Conservation (phyloP, 2,113 vertebrate species). For the Rostratula benghalensis region DNA sequence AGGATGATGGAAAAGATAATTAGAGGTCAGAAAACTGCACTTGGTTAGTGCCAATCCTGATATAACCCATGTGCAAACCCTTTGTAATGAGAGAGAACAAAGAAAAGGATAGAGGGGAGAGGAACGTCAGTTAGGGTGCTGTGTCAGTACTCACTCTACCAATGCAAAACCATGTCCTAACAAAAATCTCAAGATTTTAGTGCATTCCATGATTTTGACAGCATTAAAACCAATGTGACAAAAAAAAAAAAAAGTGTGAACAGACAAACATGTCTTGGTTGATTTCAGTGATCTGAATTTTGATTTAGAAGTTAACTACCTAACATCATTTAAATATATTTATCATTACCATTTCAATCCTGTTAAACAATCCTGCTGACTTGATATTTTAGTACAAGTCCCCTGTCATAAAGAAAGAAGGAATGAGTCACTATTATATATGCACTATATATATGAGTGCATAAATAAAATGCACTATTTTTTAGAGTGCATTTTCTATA, state of each 20-base stretch:
- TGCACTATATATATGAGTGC: no score
- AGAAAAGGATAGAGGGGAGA: not conserved
- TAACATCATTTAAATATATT: not conserved
- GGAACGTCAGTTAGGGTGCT: accelerated
- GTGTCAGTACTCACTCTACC: not conserved
- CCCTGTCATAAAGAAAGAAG: not conserved
- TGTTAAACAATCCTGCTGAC: not conserved
- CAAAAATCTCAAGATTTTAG: not conserved
- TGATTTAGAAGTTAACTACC: not conserved
- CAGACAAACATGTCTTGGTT: accelerated
- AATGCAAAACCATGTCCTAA: not conserved
- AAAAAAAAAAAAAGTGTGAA: not conserved
- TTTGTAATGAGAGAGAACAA: not conserved
- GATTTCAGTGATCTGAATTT: not conserved
- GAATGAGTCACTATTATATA: not conserved
- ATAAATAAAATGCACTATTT: not conserved
- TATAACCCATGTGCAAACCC: not conserved
- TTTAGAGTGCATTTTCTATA: not conserved
- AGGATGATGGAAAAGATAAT: not conserved
- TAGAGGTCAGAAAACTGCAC: not conserved
- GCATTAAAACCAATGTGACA: not conserved
- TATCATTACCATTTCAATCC: not conserved
- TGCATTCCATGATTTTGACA: not conserved
- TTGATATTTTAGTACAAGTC: not conserved
- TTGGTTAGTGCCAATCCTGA: not conserved